Evolutionary conservation across 2,888 invertebrate genomes (phyloP).

Genomic region (Piscicola geometra): DNA sequence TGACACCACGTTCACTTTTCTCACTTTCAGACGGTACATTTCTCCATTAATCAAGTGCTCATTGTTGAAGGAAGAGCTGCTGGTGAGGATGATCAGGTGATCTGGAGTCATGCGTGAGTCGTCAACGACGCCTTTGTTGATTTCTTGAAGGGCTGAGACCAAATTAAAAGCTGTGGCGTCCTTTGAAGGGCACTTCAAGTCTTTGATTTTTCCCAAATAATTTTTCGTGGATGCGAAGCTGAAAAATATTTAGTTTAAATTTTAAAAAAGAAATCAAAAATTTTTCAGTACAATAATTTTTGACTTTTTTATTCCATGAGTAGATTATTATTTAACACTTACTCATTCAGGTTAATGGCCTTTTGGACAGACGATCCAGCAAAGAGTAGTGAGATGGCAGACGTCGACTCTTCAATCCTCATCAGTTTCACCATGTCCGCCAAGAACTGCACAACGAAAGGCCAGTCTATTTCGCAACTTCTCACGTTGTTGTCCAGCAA

Average conservation of each 20-base stretch:
- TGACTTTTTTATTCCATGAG: too few species aligned
- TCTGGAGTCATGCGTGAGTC: background rate
- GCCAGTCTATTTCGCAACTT: background rate
- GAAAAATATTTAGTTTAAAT: too few species aligned
- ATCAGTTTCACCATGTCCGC: slow-evolving; percentile 14
- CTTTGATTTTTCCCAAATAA: background rate
- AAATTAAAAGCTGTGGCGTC: slow-evolving; percentile 1
- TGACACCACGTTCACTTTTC: slow-evolving; percentile 1
- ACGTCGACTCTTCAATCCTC: background rate
- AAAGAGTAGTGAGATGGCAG: background rate
- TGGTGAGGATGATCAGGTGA: background rate
- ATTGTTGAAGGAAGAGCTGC: background rate
- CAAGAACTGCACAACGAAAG: slow-evolving; percentile 1
- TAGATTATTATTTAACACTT: too few species aligned
- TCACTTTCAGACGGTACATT: background rate
- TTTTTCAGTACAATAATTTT: too few species aligned
- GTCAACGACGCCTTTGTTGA: background rate
- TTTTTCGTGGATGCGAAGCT: background rate
- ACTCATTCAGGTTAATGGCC: background rate
- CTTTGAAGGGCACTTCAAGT: background rate
- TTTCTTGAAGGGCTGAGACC: background rate
- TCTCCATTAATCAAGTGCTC: background rate
- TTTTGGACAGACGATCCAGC: background rate
- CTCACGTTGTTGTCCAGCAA: background rate
- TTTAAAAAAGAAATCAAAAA: too few species aligned